These are phyloP conservation scores for Latheticus oryzae DNA, from an alignment of 2,888 invertebrate genomes.

Conservation along the genomic window DNA sequence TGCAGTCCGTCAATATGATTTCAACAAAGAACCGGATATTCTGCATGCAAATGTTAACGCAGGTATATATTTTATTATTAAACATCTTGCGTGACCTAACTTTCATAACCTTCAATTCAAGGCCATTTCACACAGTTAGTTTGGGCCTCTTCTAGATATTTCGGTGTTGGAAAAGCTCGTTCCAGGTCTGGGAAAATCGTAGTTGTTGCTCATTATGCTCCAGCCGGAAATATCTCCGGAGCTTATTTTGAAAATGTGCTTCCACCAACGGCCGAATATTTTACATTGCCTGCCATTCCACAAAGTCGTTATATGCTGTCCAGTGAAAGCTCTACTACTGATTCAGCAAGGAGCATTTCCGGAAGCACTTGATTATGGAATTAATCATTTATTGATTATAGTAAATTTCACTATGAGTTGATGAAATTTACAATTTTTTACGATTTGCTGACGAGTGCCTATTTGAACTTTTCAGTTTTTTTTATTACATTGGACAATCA, in stretches of 20 bases:
- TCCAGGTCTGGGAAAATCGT: conserved; percentile 82
- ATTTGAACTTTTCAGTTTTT: too few relatives aligned
- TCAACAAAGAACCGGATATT: conserved; percentile 77
- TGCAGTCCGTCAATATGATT: conserved; percentile 80
- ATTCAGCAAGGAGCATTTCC: conserved; percentile 47
- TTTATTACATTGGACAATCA: conserved; percentile 8
- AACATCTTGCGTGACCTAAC: too few relatives aligned
- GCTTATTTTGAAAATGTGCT: conserved; percentile 82
- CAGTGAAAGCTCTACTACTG: conserved; percentile 51
- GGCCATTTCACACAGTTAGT: conserved; percentile 91
- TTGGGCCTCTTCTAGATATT: conserved; percentile 80
- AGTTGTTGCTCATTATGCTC: conserved; percentile 87
- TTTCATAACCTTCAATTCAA: too few relatives aligned
- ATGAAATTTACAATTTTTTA: conserved; percentile 1
- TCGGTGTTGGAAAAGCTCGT: conserved; percentile 85
- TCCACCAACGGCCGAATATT: conserved; percentile 72
- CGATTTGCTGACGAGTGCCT: conserved; percentile 32
- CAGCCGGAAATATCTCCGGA: conserved; percentile 82
- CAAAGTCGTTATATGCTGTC: conserved; percentile 43
- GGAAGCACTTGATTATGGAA: conserved; percentile 39
- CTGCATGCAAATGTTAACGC: conserved; percentile 83
- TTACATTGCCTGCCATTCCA: conserved; percentile 46
- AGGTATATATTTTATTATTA: conserved; percentile 66
- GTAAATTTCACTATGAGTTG: background rate
- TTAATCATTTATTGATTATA: too few relatives aligned